Evolutionary conservation across 2,113 vertebrate species (phyloP).

Genomic region (Fukomys damarensis): DNA sequence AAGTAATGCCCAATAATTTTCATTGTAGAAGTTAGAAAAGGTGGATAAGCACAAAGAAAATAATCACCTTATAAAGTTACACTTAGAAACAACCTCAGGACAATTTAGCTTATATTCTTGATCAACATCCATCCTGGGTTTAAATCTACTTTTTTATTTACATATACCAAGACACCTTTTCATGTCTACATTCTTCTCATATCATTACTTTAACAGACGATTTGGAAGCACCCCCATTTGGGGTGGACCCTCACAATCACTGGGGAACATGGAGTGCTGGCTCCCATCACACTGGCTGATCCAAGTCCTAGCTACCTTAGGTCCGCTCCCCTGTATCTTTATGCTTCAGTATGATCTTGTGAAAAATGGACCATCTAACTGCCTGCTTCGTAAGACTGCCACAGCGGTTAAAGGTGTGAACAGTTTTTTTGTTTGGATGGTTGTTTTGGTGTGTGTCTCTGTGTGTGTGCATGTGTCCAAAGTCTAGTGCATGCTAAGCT

Average conservation of each 20-base stretch:
- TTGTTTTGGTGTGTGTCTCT: no score
- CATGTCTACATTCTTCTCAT: neutral
- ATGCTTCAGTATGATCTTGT: neutral
- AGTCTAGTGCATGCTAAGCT: neutral
- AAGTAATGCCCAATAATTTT: neutral
- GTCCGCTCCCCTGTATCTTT: conserved; percentile 6
- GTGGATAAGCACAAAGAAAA: conserved; percentile 18
- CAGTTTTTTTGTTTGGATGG: neutral
- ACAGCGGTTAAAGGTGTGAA: neutral
- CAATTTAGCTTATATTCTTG: neutral
- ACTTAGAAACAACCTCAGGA: conserved; percentile 42
- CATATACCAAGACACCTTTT: neutral
- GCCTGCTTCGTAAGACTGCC: neutral
- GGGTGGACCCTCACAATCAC: neutral
- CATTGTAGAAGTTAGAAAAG: conserved; percentile 18
- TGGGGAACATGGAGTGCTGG: neutral
- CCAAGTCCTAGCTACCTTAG: neutral
- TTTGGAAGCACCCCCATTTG: neutral
- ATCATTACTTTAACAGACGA: neutral
- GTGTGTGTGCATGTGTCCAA: neutral
- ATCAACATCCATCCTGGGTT: neutral
- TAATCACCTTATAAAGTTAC: conserved; percentile 1
- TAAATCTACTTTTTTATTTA: neutral
- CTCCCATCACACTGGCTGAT: neutral
- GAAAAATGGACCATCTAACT: neutral